A percentile compares a stretch with the other conserved stretches of the same genome.
Conservation (phyloP, 2,797 vertebrate species). For the Chiloscyllium punctatum region DNA sequence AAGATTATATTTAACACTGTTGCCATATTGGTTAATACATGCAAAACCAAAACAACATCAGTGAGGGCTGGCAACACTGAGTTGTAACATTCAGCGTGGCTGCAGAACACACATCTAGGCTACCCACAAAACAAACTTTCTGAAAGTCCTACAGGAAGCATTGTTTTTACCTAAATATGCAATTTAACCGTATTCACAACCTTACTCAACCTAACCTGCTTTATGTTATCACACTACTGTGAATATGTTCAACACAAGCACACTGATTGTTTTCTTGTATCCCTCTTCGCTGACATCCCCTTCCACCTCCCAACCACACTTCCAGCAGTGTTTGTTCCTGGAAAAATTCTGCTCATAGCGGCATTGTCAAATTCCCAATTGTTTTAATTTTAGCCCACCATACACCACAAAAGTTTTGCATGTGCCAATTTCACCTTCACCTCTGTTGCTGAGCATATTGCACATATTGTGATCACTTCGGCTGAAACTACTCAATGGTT, state of each 20-base stretch:
- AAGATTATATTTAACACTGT: neutral
- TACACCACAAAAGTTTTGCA: neutral
- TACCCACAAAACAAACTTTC: neutral
- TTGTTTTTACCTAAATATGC: neutral
- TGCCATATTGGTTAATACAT: neutral
- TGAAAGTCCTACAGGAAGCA: neutral
- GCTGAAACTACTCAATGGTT: neutral
- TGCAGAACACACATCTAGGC: neutral
- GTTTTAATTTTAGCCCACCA: too few relatives aligned
- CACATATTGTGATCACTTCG: neutral
- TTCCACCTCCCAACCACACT: too few relatives aligned
- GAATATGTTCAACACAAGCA: neutral
- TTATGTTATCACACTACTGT: neutral
- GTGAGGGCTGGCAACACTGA: neutral
- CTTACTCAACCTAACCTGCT: neutral
- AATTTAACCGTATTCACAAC: neutral
- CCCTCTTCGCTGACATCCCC: too few relatives aligned
- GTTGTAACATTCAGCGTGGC: neutral
- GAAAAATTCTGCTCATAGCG: neutral
- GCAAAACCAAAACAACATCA: neutral
- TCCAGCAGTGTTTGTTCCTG: too few relatives aligned
- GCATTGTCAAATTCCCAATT: neutral
- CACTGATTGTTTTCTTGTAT: neutral
- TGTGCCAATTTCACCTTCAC: neutral
- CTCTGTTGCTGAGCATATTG: neutral